phyloP scores from a whole-genome alignment of 2,113 vertebrate genomes.

The Scalopus aquaticus region DNA sequence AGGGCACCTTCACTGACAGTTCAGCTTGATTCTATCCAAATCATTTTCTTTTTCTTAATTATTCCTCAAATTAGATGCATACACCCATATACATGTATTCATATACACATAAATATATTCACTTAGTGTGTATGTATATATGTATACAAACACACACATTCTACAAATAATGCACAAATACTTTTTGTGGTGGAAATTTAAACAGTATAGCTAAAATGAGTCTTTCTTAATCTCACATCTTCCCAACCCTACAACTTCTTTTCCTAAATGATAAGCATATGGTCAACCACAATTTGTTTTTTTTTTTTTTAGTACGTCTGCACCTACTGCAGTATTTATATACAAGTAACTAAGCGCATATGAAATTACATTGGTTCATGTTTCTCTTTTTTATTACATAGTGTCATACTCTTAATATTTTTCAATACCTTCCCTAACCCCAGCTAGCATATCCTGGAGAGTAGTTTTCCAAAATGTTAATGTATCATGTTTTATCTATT shows the following conservation, averaged over 20 bases:
- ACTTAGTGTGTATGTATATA: too few species aligned
- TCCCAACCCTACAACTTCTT: not conserved
- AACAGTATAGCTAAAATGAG: not conserved
- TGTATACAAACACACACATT: too few species aligned
- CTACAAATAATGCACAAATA: not conserved
- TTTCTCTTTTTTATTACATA: not conserved
- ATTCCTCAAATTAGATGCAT: too few species aligned
- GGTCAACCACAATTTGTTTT: not conserved
- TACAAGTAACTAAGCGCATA: not conserved
- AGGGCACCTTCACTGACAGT: not conserved
- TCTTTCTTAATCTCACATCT: not conserved
- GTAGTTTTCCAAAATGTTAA: not conserved
- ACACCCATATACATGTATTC: not conserved
- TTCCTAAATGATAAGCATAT: not conserved
- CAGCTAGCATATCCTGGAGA: not conserved
- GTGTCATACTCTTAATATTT: not conserved
- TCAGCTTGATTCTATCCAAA: not conserved
- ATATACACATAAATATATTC: not conserved
- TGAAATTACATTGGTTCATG: not conserved
- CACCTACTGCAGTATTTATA: not conserved
- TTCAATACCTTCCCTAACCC: not conserved
- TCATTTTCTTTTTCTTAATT: not conserved
- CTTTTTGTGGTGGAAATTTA: not conserved
- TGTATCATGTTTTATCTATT: not conserved
- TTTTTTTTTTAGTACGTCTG: too few species aligned